Base-by-base conservation (phyloP, 2,113 vertebrate species). In the Tichodroma muraria region DNA sequence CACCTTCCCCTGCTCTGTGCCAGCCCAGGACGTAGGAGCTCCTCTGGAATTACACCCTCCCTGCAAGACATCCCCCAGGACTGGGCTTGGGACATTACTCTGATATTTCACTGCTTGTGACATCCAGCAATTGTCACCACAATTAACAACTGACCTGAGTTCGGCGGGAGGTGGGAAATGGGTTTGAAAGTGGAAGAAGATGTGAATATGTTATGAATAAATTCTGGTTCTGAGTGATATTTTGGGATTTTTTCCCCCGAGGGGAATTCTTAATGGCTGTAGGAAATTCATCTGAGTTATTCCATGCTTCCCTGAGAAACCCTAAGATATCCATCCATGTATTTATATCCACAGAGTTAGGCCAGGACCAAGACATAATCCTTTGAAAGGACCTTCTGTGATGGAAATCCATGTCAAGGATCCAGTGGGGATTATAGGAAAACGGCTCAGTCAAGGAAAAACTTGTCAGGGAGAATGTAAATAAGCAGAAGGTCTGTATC, bases 391-490 rank as follows among this genome's bases (percentile, higher is more conserved):
- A 83, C 0, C 0, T 70, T 88, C 79, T 95, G 52, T 89, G 91
- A 35, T 89, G 78, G 94, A 88, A 94, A 83, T 33, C 56, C 42
- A 2, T 18, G 53, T 40, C 13, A 4, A 53, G 59, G 69, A 69
- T 84, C 85, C 80, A 7, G 40, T 56, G 85, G 84, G 93, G 42
- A 93, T 65, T 91, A 9, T 71, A 85, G 57, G 53, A 71, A 84
- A 94, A 81, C 14, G 22, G 52, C 71, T 86, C 59, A 80, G 80
- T 24, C 90, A 42, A 69, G 85, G 85, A 64, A 79, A 93, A 90
- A 45, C 89, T 73, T 79, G 80, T 91, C 92, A 80, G 80, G 47
- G 76, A 84, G 72, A 95, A 91, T 77, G 85, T 92, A 93, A 94
- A 95, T 90, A 94, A 96, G 89, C 91, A 93, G 63, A 93, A 16